Evolutionary conservation across 2,113 vertebrate species (phyloP).

Genomic region (Microcebus murinus): DNA sequence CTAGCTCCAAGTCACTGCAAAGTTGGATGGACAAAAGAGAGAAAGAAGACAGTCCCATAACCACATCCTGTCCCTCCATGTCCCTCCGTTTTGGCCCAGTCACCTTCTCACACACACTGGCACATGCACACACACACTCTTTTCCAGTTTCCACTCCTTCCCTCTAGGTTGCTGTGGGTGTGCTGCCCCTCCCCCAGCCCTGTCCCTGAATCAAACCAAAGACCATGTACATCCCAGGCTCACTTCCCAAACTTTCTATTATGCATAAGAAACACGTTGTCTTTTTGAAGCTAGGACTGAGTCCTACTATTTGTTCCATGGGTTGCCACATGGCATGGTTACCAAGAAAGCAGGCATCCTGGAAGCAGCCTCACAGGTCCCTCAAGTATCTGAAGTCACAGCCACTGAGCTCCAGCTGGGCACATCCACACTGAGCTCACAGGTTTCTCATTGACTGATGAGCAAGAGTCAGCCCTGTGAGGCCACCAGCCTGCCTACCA

Average conservation of each 20-base stretch:
- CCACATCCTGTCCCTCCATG: background rate
- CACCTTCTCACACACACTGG: background rate
- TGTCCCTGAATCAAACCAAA: conserved; percentile 7
- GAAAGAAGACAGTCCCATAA: background rate
- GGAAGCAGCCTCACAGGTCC: background rate
- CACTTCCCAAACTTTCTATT: conserved; percentile 71
- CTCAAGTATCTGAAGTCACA: conserved; percentile 17
- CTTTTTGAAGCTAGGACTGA: conserved; percentile 37
- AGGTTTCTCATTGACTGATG: background rate
- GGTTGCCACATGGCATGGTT: background rate
- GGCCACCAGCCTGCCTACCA: background rate
- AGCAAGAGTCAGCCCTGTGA: background rate
- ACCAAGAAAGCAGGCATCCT: background rate
- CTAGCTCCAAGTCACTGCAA: background rate
- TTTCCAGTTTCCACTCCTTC: background rate
- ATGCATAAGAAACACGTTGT: conserved; percentile 62
- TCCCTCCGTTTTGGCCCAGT: background rate
- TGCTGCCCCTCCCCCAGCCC: background rate
- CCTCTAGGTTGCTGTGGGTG: background rate
- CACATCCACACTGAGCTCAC: background rate
- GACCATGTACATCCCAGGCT: conserved; percentile 43
- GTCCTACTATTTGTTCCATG: conserved; percentile 23
- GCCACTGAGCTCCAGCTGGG: background rate
- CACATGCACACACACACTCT: background rate
- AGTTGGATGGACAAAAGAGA: background rate